A percentile compares a stretch with the other conserved stretches of the same genome.
These are phyloP conservation scores for Pogonocherus hispidulus DNA, from an alignment of 2,888 invertebrate species.

Conservation along the genomic window DNA sequence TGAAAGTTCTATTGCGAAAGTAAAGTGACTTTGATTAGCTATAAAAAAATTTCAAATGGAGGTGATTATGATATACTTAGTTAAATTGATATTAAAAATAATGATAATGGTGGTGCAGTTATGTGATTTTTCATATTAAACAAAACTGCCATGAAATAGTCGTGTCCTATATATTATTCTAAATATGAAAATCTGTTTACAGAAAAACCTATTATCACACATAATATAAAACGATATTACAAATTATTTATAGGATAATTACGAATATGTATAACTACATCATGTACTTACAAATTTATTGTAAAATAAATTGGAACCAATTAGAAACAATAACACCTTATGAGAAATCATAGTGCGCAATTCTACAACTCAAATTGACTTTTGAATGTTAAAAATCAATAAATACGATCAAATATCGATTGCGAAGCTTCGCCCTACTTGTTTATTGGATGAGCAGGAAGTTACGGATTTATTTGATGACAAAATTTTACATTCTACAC, in stretches of 20 bases:
- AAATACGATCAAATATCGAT: not conserved
- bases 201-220: too few species aligned
- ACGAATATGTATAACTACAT: not conserved
- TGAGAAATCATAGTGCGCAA: not conserved
- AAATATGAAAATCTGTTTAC: too few species aligned
- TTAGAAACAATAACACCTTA: not conserved
- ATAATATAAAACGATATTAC: too few species aligned
- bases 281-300: not conserved
- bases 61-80: too few species aligned
- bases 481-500: slow-evolving; percentile 8
- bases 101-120: too few species aligned
- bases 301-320: not conserved
- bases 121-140: too few species aligned
- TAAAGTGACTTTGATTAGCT: too few species aligned
- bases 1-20: too few species aligned
- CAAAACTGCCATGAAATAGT: too few species aligned
- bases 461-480: slow-evolving; percentile 14
- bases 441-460: slow-evolving; percentile 1
- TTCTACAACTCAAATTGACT: not conserved
- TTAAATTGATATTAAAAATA: too few species aligned
- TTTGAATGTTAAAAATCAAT: not conserved
- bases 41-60: too few species aligned
- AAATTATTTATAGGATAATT: not conserved
- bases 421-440: slow-evolving; percentile 6
- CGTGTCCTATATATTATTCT: too few species aligned